Base-by-base conservation (phyloP, 2,113 vertebrate species). In the Meriones unguiculatus region DNA sequence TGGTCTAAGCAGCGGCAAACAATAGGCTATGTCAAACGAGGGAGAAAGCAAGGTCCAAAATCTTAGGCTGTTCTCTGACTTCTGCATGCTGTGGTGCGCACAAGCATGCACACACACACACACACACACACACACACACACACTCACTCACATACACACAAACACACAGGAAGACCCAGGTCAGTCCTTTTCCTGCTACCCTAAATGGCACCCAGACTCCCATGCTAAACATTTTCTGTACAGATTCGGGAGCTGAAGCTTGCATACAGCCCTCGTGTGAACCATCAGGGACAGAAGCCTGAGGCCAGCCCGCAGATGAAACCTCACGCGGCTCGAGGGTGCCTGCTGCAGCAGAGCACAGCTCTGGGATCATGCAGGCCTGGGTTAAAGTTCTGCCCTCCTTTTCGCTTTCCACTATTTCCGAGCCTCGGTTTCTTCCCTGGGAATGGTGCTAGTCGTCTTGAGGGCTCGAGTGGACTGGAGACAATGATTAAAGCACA, bases 401-500 rank as follows among this genome's bases (percentile, higher is more conserved):
- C 30, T 0, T 0, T 32, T n/a, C 11, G 28, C 38, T 32, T 65
- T 41, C 15, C 15, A 8, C 30, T 30, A 5, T 46, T 30, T 65
- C 18, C 14, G 80, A 84, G n/a, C 62, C 72, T 91, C 28, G 1
- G 38, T 67, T 84, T 78, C 80, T 89, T 86, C 50, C 0, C 13
- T 67, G 57, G 78, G 67, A 81, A 57, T 10, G n/a, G 18, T 8
- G 4, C 18, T 54, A 14, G 18, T 38, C 41, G 59, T 52, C 3
- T 3, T 38, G 52, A 32, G 32, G 38, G 13, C 46, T n/a, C 22
- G 70, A 59, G 12, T 57, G 78, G 25, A 1, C 30, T 32, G 18
- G 38, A 91, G 35, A n/a, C 7, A 6, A 7, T 32, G 14, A 38
- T 0, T 1, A 0, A 14, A 50, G 35, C 12, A 7, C 3, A 41